phyloP scores from a whole-genome alignment of 2,888 invertebrate genomes.

The Clepsis dumicolana region DNA sequence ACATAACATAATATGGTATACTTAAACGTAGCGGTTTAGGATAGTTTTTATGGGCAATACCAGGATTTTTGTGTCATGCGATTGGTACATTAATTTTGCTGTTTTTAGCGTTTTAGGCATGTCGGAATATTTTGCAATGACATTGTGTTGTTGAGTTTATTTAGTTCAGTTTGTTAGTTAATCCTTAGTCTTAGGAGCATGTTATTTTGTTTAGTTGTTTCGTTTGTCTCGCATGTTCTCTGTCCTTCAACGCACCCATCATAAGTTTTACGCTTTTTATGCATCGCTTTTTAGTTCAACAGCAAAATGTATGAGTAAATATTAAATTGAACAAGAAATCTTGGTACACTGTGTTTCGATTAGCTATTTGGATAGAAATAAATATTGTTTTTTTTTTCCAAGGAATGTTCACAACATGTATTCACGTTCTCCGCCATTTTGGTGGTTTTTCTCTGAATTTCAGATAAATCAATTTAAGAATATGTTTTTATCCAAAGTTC shows the following conservation, averaged over 20 bases:
- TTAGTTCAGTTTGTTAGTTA: slow-evolving; percentile 28
- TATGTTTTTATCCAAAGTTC: slow-evolving; percentile 34
- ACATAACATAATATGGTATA: slow-evolving; percentile 48
- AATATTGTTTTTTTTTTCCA: slow-evolving; percentile 68
- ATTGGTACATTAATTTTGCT: slow-evolving; percentile 68
- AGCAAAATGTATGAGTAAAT: slow-evolving; percentile 72
- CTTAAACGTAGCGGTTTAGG: slow-evolving; percentile 58
- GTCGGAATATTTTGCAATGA: slow-evolving; percentile 40
- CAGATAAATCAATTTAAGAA: slow-evolving; percentile 43
- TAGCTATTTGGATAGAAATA: slow-evolving; percentile 62
- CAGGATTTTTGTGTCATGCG: slow-evolving; percentile 74
- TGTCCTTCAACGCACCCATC: slow-evolving; percentile 83
- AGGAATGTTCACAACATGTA: slow-evolving; percentile 79
- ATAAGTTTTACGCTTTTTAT: slow-evolving; percentile 66
- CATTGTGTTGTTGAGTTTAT: slow-evolving; percentile 22
- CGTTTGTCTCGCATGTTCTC: slow-evolving; percentile 65
- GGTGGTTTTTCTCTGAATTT: slow-evolving; percentile 59
- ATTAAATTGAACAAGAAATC: slow-evolving; percentile 54
- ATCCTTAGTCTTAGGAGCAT: slow-evolving; percentile 38
- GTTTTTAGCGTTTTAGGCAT: slow-evolving; percentile 62
- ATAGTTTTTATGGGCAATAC: slow-evolving; percentile 64
- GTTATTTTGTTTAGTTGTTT: slow-evolving; percentile 47
- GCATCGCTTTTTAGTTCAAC: slow-evolving; percentile 70
- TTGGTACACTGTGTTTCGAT: slow-evolving; percentile 57
- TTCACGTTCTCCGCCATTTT: slow-evolving; percentile 63